Evolutionary conservation across 2,888 invertebrate genomes (phyloP).

Genomic region (Acleris literana): DNA sequence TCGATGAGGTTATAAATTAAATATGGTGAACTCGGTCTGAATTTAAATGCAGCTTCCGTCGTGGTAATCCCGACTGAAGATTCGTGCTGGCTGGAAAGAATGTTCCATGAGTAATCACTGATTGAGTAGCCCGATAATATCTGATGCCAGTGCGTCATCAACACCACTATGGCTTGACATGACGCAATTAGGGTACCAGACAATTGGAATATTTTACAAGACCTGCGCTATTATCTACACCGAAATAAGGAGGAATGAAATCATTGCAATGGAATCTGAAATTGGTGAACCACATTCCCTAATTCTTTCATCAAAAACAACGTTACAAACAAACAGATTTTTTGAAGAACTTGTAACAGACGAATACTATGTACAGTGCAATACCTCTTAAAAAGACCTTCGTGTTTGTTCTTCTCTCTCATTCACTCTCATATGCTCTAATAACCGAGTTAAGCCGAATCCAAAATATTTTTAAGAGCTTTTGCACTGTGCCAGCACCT

Average conservation of each 20-base stretch:
- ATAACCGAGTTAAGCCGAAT: too few relatives aligned
- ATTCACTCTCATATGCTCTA: too few relatives aligned
- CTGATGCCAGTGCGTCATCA: conserved; percentile 49
- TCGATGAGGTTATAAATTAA: conserved; percentile 61
- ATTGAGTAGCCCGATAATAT: conserved; percentile 21
- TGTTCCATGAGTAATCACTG: conserved; percentile 48
- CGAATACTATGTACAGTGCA: too few relatives aligned
- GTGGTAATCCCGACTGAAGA: conserved; percentile 40
- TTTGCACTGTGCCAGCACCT: too few relatives aligned
- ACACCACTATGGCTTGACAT: conserved; percentile 21
- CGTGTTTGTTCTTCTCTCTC: too few relatives aligned
- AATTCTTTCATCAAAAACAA: too few relatives aligned
- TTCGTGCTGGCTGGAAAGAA: background rate
- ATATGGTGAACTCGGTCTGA: conserved; percentile 47
- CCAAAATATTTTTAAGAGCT: too few relatives aligned
- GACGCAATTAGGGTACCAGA: conserved; percentile 12
- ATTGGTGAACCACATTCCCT: too few relatives aligned
- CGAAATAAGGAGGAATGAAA: background rate
- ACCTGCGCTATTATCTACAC: background rate
- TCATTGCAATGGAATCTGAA: too few relatives aligned
- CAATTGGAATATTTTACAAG: background rate
- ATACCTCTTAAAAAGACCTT: too few relatives aligned
- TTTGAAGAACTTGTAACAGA: too few relatives aligned
- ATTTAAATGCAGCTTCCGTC: conserved; percentile 46
- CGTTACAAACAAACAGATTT: too few relatives aligned